Conservation (phyloP, 2,888 invertebrate species). For the Hirtodrosophila alboralis region DNA sequence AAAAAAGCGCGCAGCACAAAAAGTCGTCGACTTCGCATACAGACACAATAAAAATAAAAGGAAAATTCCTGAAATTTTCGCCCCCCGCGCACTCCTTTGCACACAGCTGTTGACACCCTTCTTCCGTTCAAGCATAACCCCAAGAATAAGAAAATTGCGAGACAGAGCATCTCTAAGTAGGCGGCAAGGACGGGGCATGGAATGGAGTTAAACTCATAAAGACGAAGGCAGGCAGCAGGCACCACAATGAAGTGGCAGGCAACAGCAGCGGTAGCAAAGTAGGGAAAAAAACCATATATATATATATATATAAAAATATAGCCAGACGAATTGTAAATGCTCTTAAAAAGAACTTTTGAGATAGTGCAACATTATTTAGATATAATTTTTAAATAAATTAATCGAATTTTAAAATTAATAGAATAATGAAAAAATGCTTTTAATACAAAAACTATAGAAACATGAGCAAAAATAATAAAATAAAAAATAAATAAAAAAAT, state of each 20-base stretch:
- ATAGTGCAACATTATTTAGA: too few species aligned
- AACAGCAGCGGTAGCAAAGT: too few species aligned
- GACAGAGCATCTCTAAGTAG: slow-evolving; percentile 58
- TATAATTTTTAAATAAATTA: too few species aligned
- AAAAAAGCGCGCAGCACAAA: slow-evolving; percentile 51
- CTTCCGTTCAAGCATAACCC: slow-evolving; percentile 41
- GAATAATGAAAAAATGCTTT: too few species aligned
- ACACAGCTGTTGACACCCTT: slow-evolving; percentile 5
- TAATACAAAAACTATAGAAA: too few species aligned
- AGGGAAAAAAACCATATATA: slow-evolving; percentile 21
- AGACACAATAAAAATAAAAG: slow-evolving; percentile 67
- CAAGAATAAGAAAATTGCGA: slow-evolving; percentile 66
- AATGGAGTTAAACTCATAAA: slow-evolving; percentile 70
- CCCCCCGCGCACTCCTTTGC: slow-evolving; percentile 2
- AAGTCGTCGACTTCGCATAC: slow-evolving; percentile 56
- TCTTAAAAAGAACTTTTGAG: neutral
- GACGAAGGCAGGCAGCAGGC: slow-evolving; percentile 42
- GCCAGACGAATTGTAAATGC: slow-evolving; percentile 9
- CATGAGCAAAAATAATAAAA: too few species aligned
- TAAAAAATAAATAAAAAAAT: too few species aligned
- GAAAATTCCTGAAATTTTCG: slow-evolving; percentile 23
- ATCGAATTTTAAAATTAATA: too few species aligned
- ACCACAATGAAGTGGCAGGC: slow-evolving; percentile 58
- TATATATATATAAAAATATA: neutral
- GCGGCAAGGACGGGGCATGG: too few species aligned